Evolutionary conservation across 2,888 invertebrate genomes (phyloP).

Genomic region (Nephrotoma appendiculata): DNA sequence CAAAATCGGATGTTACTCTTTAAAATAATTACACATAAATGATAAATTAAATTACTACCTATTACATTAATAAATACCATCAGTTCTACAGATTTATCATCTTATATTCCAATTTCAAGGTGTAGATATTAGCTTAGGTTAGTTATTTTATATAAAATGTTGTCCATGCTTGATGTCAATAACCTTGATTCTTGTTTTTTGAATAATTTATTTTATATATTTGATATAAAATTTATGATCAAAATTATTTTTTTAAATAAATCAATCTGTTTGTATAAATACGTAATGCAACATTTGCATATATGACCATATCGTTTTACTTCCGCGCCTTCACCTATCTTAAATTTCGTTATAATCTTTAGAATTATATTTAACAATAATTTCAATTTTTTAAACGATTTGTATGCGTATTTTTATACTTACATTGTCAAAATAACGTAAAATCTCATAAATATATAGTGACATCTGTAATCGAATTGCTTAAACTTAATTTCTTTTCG

Average conservation of each 20-base stretch:
- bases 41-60: no score
- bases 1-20: no score
- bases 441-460: background rate
- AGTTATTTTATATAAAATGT: background rate
- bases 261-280: background rate
- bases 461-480: background rate
- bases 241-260: background rate
- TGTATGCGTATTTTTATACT: background rate
- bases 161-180: background rate
- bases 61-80: background rate
- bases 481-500: background rate
- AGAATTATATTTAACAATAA: no score
- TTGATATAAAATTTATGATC: background rate
- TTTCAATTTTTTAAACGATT: no score
- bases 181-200: background rate
- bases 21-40: no score
- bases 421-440: background rate
- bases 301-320: background rate
- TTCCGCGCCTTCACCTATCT: background rate
- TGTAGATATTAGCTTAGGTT: background rate
- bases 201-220: background rate
- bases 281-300: background rate
- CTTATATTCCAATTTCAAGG: background rate
- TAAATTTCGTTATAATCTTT: background rate
- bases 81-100: background rate